These are phyloP conservation scores for Pseudoips prasinana DNA, from an alignment of 2,888 invertebrate genomes.

Conservation along the genomic window DNA sequence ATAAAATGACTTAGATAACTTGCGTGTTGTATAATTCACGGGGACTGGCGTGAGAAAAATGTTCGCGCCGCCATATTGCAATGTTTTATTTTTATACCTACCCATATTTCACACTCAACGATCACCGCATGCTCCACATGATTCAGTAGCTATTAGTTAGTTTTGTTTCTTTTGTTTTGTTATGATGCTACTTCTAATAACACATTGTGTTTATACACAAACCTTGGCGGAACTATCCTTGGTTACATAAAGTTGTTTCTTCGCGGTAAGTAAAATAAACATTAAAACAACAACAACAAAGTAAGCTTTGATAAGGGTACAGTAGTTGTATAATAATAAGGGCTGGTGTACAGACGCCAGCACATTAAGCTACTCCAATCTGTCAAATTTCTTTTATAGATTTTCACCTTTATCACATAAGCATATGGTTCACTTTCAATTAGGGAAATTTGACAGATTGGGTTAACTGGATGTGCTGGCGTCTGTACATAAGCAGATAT, in stretches of 20 bases:
- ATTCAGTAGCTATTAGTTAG: slow-evolving; percentile 13
- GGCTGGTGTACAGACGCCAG: too few relatives aligned
- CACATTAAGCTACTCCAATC: too few relatives aligned
- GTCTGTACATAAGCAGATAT: slow-evolving; percentile 13
- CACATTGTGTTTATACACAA: slow-evolving; percentile 3
- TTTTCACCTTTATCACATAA: too few relatives aligned
- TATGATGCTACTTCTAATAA: slow-evolving; percentile 1
- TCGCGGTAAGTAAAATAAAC: too few relatives aligned
- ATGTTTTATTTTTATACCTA: slow-evolving; percentile 53
- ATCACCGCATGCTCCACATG: slow-evolving; percentile 26
- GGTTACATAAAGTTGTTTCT: too few relatives aligned
- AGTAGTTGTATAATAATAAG: too few relatives aligned
- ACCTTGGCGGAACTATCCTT: too few relatives aligned
- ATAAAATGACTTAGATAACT: slow-evolving; percentile 55
- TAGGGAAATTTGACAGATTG: too few relatives aligned
- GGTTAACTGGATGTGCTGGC: too few relatives aligned
- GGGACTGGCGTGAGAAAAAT: slow-evolving; percentile 66
- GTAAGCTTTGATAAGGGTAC: too few relatives aligned
- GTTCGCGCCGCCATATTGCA: slow-evolving; percentile 44
- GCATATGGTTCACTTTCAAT: too few relatives aligned
- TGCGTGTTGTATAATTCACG: slow-evolving; percentile 44
- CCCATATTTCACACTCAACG: slow-evolving; percentile 47
- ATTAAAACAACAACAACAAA: slow-evolving; percentile 4
- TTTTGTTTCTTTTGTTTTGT: slow-evolving; percentile 16
- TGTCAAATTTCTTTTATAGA: too few relatives aligned